Conservation (phyloP, 1,140 invertebrate genomes). For the Adoxophyes honmai region DNA sequence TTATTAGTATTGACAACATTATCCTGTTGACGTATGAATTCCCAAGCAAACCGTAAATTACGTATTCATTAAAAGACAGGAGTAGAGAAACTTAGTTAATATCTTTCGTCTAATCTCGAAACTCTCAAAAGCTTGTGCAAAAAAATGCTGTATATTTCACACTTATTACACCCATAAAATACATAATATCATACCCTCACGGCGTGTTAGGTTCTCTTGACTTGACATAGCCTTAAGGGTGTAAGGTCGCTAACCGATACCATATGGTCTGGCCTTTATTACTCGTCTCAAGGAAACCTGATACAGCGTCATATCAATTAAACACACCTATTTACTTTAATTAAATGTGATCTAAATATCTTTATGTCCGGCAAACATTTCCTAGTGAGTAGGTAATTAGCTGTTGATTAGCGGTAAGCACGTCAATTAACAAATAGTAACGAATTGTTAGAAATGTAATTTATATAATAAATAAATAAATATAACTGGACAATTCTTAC, state of each 20-base stretch:
- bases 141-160: no score
- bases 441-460: background rate
- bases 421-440: background rate
- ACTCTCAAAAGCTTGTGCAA: no score
- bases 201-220: background rate
- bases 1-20: no score
- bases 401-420: background rate
- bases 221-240: background rate
- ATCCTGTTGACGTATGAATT: no score
- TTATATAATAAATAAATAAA: no score
- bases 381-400: background rate
- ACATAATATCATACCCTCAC: no score
- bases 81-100: no score
- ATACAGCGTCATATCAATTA: conserved; percentile 7
- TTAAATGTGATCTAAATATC: conserved; percentile 2
- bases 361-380: conserved; percentile 7
- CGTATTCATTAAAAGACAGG: no score
- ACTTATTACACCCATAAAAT: no score
- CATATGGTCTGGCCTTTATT: background rate
- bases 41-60: no score
- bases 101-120: no score
- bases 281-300: conserved; percentile 2
- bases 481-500: no score
- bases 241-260: conserved; percentile 8
- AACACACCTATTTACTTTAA: conserved; percentile 2